phyloP scores from a whole-genome alignment of 1,140 invertebrate species.

The Helicoverpa armigera region DNA sequence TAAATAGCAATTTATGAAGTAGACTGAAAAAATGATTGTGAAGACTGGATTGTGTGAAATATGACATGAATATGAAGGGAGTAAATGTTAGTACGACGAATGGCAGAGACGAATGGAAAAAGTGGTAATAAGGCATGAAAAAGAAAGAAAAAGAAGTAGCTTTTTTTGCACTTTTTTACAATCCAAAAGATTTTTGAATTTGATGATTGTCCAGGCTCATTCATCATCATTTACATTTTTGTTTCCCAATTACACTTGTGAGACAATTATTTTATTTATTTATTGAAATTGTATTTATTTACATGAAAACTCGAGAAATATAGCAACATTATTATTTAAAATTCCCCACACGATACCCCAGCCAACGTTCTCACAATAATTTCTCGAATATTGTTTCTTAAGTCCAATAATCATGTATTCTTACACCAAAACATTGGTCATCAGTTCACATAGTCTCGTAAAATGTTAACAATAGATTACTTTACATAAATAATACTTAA shows the following conservation, averaged over 20 bases:
- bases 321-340: neutral
- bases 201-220: too few species aligned
- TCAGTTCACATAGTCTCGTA: conserved; percentile 2
- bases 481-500: conserved; percentile 47
- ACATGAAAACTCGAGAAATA: conserved; percentile 1
- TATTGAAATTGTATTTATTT: too few species aligned
- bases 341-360: neutral
- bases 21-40: neutral
- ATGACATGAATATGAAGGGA: neutral
- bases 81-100: too few species aligned
- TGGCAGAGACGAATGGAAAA: neutral
- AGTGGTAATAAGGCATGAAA: too few species aligned
- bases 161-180: too few species aligned
- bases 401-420: conserved; percentile 8
- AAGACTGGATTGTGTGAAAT: neutral
- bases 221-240: too few species aligned
- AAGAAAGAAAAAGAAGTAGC: too few species aligned
- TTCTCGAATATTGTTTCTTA: neutral
- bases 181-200: too few species aligned
- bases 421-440: conserved; percentile 20
- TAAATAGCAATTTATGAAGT: too few species aligned
- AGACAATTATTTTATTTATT: too few species aligned
- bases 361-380: conserved; percentile 10
- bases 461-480: conserved; percentile 48
- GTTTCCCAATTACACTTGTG: too few species aligned